Conservation (phyloP, 2,113 vertebrate species). For the Plotosus lineatus region DNA sequence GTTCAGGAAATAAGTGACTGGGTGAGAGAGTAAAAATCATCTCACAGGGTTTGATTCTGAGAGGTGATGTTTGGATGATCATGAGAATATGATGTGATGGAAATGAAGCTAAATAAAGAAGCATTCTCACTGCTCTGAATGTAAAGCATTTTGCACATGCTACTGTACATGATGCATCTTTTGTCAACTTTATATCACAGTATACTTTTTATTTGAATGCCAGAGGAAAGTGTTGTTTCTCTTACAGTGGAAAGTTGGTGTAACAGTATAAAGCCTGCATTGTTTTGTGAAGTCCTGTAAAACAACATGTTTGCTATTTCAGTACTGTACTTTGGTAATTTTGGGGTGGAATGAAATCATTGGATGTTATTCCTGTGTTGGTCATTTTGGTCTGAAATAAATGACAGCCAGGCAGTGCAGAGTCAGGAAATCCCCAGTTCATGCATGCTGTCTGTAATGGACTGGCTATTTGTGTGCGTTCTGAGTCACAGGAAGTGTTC, state of each 20-base stretch:
- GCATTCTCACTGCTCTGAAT: no score
- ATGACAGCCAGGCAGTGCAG: background rate
- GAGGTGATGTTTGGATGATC: no score
- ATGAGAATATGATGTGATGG: no score
- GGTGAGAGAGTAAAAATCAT: no score
- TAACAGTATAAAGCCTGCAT: background rate
- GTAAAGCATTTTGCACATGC: no score
- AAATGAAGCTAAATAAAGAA: no score
- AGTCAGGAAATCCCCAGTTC: constrained; percentile 2
- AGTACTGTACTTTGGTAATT: background rate
- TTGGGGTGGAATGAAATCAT: background rate
- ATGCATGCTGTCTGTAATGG: background rate
- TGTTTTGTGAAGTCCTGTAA: background rate
- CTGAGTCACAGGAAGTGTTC: constrained; percentile 50
- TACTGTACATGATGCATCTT: no score
- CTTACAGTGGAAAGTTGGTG: background rate
- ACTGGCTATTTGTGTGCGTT: background rate
- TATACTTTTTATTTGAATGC: no score
- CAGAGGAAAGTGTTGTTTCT: no score
- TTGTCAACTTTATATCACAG: no score
- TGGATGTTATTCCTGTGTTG: background rate
- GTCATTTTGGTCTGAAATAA: background rate
- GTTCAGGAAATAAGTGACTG: no score
- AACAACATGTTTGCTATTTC: background rate
- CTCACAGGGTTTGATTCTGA: no score